A percentile compares a stretch with the other conserved stretches of the same genome.
Evolutionary conservation across 2,113 vertebrate genomes (phyloP).

Genomic region (Acinonyx jubatus): DNA sequence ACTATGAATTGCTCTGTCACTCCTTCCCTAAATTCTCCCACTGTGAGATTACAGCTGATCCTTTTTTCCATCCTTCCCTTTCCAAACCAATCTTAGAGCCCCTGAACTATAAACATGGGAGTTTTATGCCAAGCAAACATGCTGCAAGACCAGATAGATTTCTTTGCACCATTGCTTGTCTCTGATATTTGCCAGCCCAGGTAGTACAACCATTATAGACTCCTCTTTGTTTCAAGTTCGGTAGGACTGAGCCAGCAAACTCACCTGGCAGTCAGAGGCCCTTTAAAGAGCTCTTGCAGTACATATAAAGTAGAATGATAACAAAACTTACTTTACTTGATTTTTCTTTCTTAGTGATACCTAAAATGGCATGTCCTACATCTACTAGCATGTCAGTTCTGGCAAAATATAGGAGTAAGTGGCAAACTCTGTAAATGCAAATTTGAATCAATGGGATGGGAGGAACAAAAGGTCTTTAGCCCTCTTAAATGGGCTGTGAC

Average conservation of each 20-base stretch:
- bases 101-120: neutral
- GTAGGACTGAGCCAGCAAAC: neutral
- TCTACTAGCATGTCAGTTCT: neutral
- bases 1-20: neutral
- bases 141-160: neutral
- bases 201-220: neutral
- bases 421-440: neutral
- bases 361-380: neutral
- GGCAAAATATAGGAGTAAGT: neutral
- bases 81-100: neutral
- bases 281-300: neutral
- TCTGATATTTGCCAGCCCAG: neutral
- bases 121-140: neutral
- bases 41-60: neutral
- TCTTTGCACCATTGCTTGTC: neutral
- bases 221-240: neutral
- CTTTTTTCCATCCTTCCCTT: neutral
- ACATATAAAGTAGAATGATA: neutral
- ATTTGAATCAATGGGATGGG: neutral
- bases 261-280: neutral
- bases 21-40: neutral
- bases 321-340: neutral
- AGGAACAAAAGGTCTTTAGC: neutral
- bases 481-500: neutral
- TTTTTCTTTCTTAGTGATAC: conserved; percentile 9